A percentile compares a stretch with the other conserved stretches of the same genome.
Evolutionary conservation across 2,113 vertebrate species (phyloP).

Genomic region (Collichthys lucidus): DNA sequence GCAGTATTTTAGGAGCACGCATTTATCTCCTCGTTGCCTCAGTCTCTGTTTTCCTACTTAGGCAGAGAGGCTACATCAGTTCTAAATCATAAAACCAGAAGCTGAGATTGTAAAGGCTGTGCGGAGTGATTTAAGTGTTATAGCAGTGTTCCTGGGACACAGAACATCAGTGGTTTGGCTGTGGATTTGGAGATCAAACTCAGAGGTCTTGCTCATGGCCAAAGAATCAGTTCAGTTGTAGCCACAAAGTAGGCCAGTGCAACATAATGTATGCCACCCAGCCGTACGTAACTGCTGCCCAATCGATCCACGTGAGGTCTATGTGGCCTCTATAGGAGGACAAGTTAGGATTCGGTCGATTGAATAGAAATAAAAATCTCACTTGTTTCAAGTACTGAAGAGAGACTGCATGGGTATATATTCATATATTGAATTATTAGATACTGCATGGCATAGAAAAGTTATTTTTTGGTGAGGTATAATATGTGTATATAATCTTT

Average conservation of each 20-base stretch:
- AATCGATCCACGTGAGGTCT: slow-evolving; percentile 63
- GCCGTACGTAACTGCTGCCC: slow-evolving; percentile 48
- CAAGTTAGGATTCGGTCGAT: slow-evolving; percentile 16
- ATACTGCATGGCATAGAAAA: neutral
- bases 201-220: slow-evolving; percentile 39
- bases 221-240: slow-evolving; percentile 50
- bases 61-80: slow-evolving; percentile 40
- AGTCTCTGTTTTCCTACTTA: slow-evolving; percentile 74
- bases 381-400: neutral
- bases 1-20: slow-evolving; percentile 42
- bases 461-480: neutral
- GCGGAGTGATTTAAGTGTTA: slow-evolving; percentile 73
- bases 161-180: slow-evolving; percentile 66
- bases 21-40: slow-evolving; percentile 60
- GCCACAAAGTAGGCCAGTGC: slow-evolving; percentile 64
- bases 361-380: no score
- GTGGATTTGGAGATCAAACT: slow-evolving; percentile 63
- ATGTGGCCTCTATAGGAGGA: slow-evolving; percentile 60
- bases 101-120: slow-evolving; percentile 53
- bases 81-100: slow-evolving; percentile 75
- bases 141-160: slow-evolving; percentile 65
- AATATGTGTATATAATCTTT: neutral
- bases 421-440: neutral
- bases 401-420: neutral
- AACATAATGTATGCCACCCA: slow-evolving; percentile 61